phyloP scores from a whole-genome alignment of 2,113 vertebrate genomes.

The Triplophysa dalaica region DNA sequence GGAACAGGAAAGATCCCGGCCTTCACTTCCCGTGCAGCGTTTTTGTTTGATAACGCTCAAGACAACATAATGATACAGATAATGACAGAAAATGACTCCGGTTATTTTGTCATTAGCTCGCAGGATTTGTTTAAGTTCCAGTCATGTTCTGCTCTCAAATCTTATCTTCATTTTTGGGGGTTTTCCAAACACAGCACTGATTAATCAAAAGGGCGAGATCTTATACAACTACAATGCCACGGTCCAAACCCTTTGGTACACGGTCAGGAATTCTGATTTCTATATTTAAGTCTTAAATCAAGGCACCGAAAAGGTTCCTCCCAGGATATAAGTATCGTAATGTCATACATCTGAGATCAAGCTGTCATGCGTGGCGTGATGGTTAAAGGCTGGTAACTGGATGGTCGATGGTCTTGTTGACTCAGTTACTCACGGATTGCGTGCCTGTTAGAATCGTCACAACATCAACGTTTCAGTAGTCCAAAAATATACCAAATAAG shows the following conservation, averaged over 20 bases:
- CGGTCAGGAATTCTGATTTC: background rate
- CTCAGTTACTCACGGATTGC: too few species aligned
- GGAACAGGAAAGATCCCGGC: constrained; percentile 28
- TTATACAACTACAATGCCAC: background rate
- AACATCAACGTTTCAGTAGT: too few species aligned
- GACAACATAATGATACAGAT: constrained; percentile 28
- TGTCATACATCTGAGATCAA: too few species aligned
- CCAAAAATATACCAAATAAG: too few species aligned
- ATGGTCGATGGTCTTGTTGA: too few species aligned
- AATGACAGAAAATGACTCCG: constrained; percentile 20
- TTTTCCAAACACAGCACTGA: background rate
- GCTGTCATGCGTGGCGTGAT: too few species aligned
- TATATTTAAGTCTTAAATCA: background rate
- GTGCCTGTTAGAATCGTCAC: too few species aligned
- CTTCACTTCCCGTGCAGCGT: constrained; percentile 16
- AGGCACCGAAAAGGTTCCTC: background rate
- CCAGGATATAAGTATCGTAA: too few species aligned
- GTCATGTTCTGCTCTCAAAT: background rate
- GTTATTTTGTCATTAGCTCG: constrained; percentile 17
- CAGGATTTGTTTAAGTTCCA: background rate
- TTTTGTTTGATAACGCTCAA: constrained; percentile 37
- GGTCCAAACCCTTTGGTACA: background rate
- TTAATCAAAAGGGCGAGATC: background rate
- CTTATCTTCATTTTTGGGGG: constrained; percentile 6
- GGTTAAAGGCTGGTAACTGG: too few species aligned